Conservation (phyloP, 2,797 vertebrate genomes). For the Bradypus variegatus region DNA sequence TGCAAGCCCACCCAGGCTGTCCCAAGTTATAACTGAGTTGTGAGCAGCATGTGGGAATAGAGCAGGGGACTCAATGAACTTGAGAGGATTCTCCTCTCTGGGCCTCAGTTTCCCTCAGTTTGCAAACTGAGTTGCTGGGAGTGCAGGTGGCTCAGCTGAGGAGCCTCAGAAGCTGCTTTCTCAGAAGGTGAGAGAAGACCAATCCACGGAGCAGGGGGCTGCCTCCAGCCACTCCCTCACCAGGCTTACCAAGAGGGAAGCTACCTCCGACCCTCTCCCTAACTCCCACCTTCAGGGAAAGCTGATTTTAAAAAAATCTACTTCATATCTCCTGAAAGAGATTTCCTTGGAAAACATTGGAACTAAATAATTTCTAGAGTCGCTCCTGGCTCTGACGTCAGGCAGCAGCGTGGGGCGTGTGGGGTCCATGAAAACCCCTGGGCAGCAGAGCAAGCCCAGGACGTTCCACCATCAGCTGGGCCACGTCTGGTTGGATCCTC, state of each 20-base stretch:
- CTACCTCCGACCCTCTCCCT: background rate
- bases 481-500: accelerated
- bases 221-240: accelerated
- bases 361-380: background rate
- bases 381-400: background rate
- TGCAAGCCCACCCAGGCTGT: background rate
- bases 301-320: background rate
- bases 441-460: background rate
- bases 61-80: background rate
- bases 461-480: too few relatives aligned
- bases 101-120: background rate
- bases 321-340: background rate
- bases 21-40: accelerated
- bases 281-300: background rate
- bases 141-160: background rate
- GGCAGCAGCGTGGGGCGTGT: background rate
- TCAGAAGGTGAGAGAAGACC: background rate
- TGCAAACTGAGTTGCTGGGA: background rate
- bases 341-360: background rate
- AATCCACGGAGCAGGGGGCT: background rate
- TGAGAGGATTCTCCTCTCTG: background rate
- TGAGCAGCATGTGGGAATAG: accelerated
- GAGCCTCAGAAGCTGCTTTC: background rate
- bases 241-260: background rate
- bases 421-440: background rate